These are phyloP conservation scores for Cydia fagiglandana DNA, from an alignment of 1,140 invertebrate genomes.

Conservation along the genomic window DNA sequence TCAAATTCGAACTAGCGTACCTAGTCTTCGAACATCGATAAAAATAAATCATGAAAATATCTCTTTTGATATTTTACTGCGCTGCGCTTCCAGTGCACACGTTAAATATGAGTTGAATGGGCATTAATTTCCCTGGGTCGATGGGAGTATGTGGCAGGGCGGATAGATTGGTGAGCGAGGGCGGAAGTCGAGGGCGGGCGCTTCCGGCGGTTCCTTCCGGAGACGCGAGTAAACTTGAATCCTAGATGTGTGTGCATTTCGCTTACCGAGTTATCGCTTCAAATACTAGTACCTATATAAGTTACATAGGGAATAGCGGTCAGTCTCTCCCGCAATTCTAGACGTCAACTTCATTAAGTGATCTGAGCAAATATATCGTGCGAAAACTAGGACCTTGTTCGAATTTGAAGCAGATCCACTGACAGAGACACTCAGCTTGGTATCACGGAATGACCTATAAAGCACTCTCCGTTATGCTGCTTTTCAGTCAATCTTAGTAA, in stretches of 20 bases:
- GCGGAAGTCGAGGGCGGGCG: conserved; percentile 26
- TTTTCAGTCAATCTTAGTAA: too few relatives aligned
- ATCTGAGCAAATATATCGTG: too few relatives aligned
- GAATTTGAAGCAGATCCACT: too few relatives aligned
- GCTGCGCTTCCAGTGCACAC: not conserved
- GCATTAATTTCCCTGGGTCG: conserved; percentile 2
- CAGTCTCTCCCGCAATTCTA: too few relatives aligned
- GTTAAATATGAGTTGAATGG: conserved; percentile 16
- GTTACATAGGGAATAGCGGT: too few relatives aligned
- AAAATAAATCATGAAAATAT: not conserved
- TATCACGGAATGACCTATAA: too few relatives aligned
- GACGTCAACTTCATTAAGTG: too few relatives aligned
- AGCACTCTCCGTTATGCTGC: too few relatives aligned
- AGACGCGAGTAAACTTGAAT: conserved; percentile 8
- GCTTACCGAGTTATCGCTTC: too few relatives aligned
- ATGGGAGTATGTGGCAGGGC: not conserved
- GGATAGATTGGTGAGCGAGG: conserved; percentile 23
- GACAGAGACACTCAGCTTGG: too few relatives aligned
- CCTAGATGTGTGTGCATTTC: not conserved
- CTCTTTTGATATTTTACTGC: not conserved
- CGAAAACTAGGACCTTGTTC: too few relatives aligned
- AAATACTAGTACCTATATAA: too few relatives aligned
- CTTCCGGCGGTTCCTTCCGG: conserved; percentile 21
- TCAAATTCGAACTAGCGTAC: not conserved
- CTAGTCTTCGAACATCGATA: not conserved